Evolutionary conservation across 2,113 vertebrate species (phyloP), one percentile per base, ranked within the genome.

Genomic region (Lagenorhynchus albirostris): DNA sequence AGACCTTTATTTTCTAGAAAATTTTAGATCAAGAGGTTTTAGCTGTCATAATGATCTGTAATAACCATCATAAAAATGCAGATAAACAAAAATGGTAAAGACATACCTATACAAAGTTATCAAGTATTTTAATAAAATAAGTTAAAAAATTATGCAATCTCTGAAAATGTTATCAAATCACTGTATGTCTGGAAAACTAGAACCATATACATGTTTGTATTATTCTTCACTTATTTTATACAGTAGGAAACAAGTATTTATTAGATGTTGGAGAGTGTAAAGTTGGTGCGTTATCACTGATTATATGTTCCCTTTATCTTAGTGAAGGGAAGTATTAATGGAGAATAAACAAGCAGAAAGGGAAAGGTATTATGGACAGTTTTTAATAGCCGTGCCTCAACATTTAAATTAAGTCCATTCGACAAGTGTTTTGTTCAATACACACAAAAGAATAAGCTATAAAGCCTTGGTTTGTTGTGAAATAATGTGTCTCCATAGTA

Each of bases 231-330:
- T 98, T 98, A 96, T 93, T 41, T 82, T 97, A 70, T 92, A 63
- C 68, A 95, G 26, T 38, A 0, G n/a, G 80, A 98, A 98, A 94
- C 95, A 98, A 98, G 63, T 58, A 95, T 95, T 98, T 96, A 67
- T 97, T 98, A 92, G 98, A 95, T 17, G 3, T 89, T 97, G 55
- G 84, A 97, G 60, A 55, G 0, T 94, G 36, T 95, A 97, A 97
- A 96, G 74, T 96, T 91, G 82, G 89, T 97, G 91, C 95, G 74
- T 97, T 98, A 95, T 96, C 96, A 96, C 96, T 98, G 97, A 97
- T 91, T 95, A 97, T 91, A 15, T 80, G 91, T 95, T 81, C 73
- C 84, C 83, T 98, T 95, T 58, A 1, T 97, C 82, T 94, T 97
- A 98, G 96, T 85, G 70, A 95, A 97, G 70, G 73, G 55, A 18